These are phyloP conservation scores for Menidia beryllina DNA, from an alignment of 2,113 vertebrate genomes.

Conservation along the genomic window DNA sequence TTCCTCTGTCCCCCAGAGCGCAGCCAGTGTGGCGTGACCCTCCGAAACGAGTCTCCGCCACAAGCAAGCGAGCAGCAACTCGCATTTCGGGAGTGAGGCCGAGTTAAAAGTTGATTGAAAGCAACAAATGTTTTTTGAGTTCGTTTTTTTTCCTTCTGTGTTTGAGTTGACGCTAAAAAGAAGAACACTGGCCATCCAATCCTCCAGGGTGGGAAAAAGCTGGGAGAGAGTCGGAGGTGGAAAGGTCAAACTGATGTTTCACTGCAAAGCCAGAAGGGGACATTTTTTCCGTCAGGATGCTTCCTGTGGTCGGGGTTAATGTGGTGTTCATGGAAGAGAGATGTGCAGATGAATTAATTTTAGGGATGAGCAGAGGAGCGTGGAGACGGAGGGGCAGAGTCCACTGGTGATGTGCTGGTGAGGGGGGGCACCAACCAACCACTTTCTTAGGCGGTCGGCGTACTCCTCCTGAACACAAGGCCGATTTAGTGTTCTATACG, in stretches of 20 bases:
- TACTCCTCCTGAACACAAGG: constrained; percentile 11
- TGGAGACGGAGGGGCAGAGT: constrained; percentile 78
- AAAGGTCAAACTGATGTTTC: constrained; percentile 81
- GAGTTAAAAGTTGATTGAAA: neutral
- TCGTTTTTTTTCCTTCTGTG: constrained; percentile 49
- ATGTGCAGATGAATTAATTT: constrained; percentile 88
- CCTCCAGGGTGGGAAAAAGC: constrained; percentile 64
- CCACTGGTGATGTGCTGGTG: constrained; percentile 55
- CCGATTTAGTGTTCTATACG: neutral
- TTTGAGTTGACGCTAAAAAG: neutral
- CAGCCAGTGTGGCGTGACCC: constrained; percentile 75
- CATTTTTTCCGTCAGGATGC: constrained; percentile 83
- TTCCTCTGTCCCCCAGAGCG: constrained; percentile 79
- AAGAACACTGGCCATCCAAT: no score
- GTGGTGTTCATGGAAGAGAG: constrained; percentile 77
- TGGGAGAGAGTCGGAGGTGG: constrained; percentile 51
- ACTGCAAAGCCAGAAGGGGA: constrained; percentile 63
- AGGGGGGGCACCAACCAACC: constrained; percentile 58
- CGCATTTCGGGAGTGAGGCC: neutral
- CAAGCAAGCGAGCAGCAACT: constrained; percentile 31
- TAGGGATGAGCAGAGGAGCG: constrained; percentile 83
- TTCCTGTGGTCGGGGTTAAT: constrained; percentile 80
- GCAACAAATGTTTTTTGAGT: no score
- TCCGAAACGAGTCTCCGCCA: constrained; percentile 55
- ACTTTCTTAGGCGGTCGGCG: constrained; percentile 23